Evolutionary conservation across 1,140 invertebrate species (phyloP), one percentile per base, ranked within the genome.

Genomic region (Drosophila santomea): DNA sequence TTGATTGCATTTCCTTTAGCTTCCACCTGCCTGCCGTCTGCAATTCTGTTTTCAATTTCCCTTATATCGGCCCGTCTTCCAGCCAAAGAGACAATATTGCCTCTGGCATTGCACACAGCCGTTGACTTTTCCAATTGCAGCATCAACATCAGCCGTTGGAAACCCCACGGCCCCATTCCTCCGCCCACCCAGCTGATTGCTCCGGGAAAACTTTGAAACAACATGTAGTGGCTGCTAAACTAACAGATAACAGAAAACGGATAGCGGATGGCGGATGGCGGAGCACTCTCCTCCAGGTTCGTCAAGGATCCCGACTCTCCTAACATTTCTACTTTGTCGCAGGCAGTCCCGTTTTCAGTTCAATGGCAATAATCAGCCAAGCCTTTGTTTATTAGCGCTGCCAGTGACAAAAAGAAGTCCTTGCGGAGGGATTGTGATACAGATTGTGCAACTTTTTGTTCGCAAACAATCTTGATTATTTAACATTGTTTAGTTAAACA

Each of bases 51-150:
- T 80, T 68, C 80, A 84, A 83, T 83, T 80, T 80, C 76, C 59
- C 62, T 39, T 43, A 38, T 52, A 17, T 52, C 36, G 17, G 7
- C 35, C 35, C 48, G 14, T 20, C 48, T 32, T 11, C 36, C 57
- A 43, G 15, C 45, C 39, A 51, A 62, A 50, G 43, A 64, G 69
- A 82, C 81, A 84, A 75, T 80, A 76, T 76, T 76, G 80, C 80
- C 61, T 23, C 56, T 79, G 76, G 74, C 80, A 75, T 74, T 69
- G 79, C 67, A 82, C 55, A 51, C 77, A 78, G 80, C 68, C 79
- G 75, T 74, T 82, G 80, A 84, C 80, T 83, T 83, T 82, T 84
- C 80, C 71, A 84, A 83, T 80, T 83, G 80, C 80, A 75, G 62
- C 76, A 66, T 69, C 67, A 71, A 69, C 67, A 68, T 66, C 41